These are phyloP conservation scores for Fistularia commersonii DNA, from an alignment of 2,797 vertebrate species.

Conservation along the genomic window DNA sequence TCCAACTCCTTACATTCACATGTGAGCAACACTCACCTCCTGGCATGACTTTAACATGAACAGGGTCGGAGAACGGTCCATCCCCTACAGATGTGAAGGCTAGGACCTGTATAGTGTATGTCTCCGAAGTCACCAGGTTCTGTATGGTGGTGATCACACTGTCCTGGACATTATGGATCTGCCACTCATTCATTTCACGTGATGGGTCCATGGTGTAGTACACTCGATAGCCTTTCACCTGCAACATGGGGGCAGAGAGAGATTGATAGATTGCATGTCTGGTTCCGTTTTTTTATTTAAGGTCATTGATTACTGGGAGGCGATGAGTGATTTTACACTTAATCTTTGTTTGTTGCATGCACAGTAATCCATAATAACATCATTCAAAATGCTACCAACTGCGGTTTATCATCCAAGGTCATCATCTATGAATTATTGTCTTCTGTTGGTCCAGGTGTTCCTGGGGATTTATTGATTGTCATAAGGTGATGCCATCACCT, in stretches of 20 bases:
- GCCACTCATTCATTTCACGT: conserved; percentile 89
- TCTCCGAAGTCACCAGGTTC: conserved; percentile 88
- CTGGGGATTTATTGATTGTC: conserved; percentile 28
- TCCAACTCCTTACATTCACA: neutral
- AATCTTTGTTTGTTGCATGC: conserved; percentile 33
- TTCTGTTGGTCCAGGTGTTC: conserved; percentile 31
- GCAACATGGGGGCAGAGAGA: conserved; percentile 4
- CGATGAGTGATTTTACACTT: conserved; percentile 24
- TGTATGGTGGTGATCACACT: conserved; percentile 93
- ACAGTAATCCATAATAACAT: conserved; percentile 50
- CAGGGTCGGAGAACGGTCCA: conserved; percentile 92
- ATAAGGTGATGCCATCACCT: conserved; percentile 19
- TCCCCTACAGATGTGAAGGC: conserved; percentile 98
- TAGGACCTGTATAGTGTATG: conserved; percentile 92
- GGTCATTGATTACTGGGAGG: conserved; percentile 21
- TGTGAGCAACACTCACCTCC: conserved; percentile 82
- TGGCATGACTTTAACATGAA: conserved; percentile 93
- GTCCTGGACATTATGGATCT: conserved; percentile 95
- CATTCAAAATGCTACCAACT: conserved; percentile 29
- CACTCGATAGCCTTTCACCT: conserved; percentile 93
- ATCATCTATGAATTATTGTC: conserved; percentile 23
- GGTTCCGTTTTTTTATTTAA: conserved; percentile 15
- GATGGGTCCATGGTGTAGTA: conserved; percentile 97
- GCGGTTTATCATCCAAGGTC: conserved; percentile 31
- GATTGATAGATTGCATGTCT: conserved; percentile 3